A percentile compares a stretch with the other conserved stretches of the same genome.
Evolutionary conservation across 2,113 vertebrate species (phyloP).

Genomic region (Lasiurus borealis): DNA sequence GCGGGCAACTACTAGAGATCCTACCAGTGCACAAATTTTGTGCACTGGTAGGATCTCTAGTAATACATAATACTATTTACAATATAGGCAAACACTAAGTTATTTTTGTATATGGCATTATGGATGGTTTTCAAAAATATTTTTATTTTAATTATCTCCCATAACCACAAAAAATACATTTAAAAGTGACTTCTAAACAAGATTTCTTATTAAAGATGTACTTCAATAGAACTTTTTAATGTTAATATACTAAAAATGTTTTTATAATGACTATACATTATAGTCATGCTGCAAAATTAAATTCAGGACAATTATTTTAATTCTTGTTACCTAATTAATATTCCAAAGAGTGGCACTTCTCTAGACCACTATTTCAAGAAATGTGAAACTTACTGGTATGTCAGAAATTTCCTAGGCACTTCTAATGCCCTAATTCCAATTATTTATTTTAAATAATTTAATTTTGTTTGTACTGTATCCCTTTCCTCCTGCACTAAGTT

Average conservation of each 20-base stretch:
- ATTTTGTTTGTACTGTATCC: slow-evolving; percentile 69
- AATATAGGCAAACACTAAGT: neutral
- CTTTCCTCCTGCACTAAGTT: slow-evolving; percentile 66
- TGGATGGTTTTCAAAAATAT: neutral
- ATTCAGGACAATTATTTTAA: slow-evolving; percentile 45
- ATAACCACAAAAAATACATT: neutral
- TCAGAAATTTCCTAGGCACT: slow-evolving; percentile 17
- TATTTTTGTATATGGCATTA: neutral
- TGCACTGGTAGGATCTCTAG: too few relatives aligned
- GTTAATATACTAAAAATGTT: neutral
- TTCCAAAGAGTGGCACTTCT: neutral
- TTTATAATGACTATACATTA: neutral
- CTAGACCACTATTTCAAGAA: neutral
- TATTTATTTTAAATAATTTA: slow-evolving; percentile 68
- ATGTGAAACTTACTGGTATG: neutral
- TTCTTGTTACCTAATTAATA: slow-evolving; percentile 9
- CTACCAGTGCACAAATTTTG: too few relatives aligned
- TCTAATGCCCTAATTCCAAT: slow-evolving; percentile 46
- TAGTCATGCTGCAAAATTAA: slow-evolving; percentile 23
- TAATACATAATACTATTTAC: neutral
- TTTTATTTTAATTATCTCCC: neutral
- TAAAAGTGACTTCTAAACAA: slow-evolving; percentile 42
- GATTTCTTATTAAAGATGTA: slow-evolving; percentile 10
- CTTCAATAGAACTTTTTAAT: neutral
- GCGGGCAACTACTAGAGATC: too few relatives aligned